phyloP scores from a whole-genome alignment of 2,888 invertebrate genomes.

The Spodoptera littoralis region DNA sequence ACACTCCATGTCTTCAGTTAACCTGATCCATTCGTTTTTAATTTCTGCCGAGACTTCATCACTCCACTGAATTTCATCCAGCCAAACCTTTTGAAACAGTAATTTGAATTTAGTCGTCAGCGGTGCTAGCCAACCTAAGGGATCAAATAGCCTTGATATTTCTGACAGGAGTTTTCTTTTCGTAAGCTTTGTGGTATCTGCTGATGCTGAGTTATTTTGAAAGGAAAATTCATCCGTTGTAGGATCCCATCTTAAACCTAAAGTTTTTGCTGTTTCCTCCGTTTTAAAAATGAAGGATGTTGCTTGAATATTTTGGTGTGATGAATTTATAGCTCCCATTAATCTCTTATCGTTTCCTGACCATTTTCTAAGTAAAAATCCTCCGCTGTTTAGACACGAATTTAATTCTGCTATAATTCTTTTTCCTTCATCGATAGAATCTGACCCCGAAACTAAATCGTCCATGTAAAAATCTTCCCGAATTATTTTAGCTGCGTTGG shows the following conservation, averaged over 20 bases:
- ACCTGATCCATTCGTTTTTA: not conserved
- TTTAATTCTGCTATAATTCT: not conserved
- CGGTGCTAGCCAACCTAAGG: too few species aligned
- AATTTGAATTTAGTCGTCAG: not conserved
- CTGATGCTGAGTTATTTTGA: not conserved
- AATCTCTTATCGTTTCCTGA: not conserved
- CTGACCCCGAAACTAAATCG: not conserved
- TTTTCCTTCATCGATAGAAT: not conserved
- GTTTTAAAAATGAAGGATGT: not conserved
- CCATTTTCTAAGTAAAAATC: not conserved
- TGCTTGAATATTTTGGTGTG: too few species aligned
- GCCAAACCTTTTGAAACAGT: not conserved
- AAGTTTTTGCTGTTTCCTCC: not conserved
- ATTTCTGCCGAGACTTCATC: not conserved
- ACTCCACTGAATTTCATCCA: not conserved
- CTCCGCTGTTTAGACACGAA: not conserved
- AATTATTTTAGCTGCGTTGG: not conserved
- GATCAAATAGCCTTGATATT: not conserved
- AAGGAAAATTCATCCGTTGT: not conserved
- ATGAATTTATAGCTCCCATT: too few species aligned
- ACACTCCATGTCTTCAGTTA: not conserved
- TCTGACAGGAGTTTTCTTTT: not conserved
- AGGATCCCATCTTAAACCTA: not conserved
- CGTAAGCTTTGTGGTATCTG: conserved; percentile 3
- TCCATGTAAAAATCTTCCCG: not conserved